A percentile compares a stretch with the other conserved stretches of the same genome.
phyloP scores from a whole-genome alignment of 2,797 vertebrate species.

The Clarias pachynema region DNA sequence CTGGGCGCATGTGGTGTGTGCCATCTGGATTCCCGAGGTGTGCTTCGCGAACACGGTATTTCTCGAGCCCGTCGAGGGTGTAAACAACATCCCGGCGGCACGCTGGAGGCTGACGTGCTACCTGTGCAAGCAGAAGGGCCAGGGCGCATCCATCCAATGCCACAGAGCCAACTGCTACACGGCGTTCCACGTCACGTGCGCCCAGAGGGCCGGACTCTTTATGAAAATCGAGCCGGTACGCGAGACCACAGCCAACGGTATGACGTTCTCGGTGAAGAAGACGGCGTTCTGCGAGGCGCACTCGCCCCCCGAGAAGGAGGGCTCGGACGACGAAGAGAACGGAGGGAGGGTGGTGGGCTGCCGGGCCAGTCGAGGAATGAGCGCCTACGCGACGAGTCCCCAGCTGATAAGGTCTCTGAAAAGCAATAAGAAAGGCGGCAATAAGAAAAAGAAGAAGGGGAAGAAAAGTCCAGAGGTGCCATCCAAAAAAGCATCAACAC shows the following conservation, averaged over 20 bases:
- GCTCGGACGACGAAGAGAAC: constrained; percentile 68
- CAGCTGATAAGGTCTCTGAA: constrained; percentile 66
- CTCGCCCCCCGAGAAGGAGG: constrained; percentile 71
- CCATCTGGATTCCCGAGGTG: constrained; percentile 90
- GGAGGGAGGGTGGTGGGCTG: constrained; percentile 61
- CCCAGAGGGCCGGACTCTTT: constrained; percentile 85
- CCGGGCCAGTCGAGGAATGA: constrained; percentile 73
- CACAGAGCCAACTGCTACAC: constrained; percentile 90
- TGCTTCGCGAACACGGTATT: constrained; percentile 90
- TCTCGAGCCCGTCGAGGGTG: constrained; percentile 86
- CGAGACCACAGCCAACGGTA: constrained; percentile 84
- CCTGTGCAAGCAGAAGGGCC: constrained; percentile 86
- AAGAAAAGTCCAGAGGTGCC: constrained; percentile 78
- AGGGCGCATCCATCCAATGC: constrained; percentile 86
- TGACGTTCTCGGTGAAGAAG: constrained; percentile 86
- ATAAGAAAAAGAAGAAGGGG: constrained; percentile 85
- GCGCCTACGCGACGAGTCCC: constrained; percentile 72
- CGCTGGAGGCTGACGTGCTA: constrained; percentile 88
- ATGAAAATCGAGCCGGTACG: constrained; percentile 90
- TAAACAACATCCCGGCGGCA: constrained; percentile 82
- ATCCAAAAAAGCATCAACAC: constrained; percentile 64
- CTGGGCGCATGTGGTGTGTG: constrained; percentile 88
- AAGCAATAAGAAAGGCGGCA: constrained; percentile 79
- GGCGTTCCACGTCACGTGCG: constrained; percentile 87
- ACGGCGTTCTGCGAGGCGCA: constrained; percentile 85